Evolutionary conservation across 2,797 vertebrate genomes (phyloP), one percentile per base, ranked within the genome.

Genomic region (Oceanodroma leucorhoa): DNA sequence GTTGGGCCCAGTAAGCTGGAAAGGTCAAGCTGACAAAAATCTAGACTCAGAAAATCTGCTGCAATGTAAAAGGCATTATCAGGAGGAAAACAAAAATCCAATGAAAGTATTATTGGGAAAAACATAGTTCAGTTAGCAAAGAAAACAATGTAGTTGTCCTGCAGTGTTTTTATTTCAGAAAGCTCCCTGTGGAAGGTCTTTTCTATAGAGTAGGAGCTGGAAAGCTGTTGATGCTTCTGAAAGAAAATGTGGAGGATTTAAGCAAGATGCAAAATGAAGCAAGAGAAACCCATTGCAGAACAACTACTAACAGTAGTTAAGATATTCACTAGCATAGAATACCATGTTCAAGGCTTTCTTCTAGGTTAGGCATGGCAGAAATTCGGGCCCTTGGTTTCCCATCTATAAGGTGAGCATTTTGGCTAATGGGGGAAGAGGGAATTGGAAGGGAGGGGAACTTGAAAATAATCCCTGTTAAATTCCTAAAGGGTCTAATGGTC

Each of bases 11-110:
- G 70, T 65, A 93, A 82, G 30, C 24, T 75, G 58, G 50, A 94
- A 96, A 84, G 93, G 72, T 93, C 85, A 90, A 75, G n/a, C 30
- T 94, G 90, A 95, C 80, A 93, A 94, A 92, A 93, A 92, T 80
- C 80, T 75, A 51, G 70, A 71, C 40, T 81, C 50, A 54, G 57
- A 83, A 88, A 95, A 95, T 41, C 54, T 90, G 29, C 65, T 88
- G 38, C 40, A 86, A 40, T 78, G 24, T 60, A 65, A 93, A 58
- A 62, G 27, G 30, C 26, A 72, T 86, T 90, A 65, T 78, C 15
- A 53, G 22, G 27, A 88, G 24, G 45, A 88, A 91, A 94, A 45
- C 11, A 83, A 87, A 92, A 91, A 76, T 55, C 9, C 54, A 77
- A 5, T 48, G 17, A 43, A 73, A 76, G 17, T 84, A 40, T 92